Evolutionary conservation across 2,888 invertebrate species (phyloP), one percentile per base, ranked within the genome.

Genomic region (Eupithecia dodoneata): DNA sequence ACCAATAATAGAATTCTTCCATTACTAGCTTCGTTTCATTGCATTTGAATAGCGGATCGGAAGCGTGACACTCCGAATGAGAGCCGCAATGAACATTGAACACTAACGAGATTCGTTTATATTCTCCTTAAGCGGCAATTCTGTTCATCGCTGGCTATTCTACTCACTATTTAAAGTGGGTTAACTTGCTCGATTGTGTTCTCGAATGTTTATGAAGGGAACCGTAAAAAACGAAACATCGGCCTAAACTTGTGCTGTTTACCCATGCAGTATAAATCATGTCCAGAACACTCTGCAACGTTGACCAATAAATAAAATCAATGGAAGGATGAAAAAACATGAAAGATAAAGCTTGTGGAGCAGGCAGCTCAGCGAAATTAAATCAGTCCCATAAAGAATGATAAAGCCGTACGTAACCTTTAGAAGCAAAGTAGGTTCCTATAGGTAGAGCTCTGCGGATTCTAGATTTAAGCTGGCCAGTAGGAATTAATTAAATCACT

Each of bases 81-180:
- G 65, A 75, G 41, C 75, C 73, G 76, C 78, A 77, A 73, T 76
- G 76, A 72, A 66, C 77, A 70, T 70, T 76, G 76, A 72, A 66
- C 77, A 70, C 72, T 76, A 79, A 79, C 77, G 77, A 76, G 77
- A 76, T 74, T 75, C 70, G 78, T 78, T 78, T 78, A 78, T 69
- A 75, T 74, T 74, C 76, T 75, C 69, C 73, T 65, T 73, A 73
- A 79, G 76, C 76, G 79, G 74, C 74, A 70, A 47, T 74, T 72
- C 67, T 75, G 77, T 74, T 77, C 72, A 72, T 72, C 70, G 75
- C 70, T n/a, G 66, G 69, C 70, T 55, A 73, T 74, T 74, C 42
- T 66, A 70, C 63, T 72, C 52, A 76, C 65, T 76, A 47, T 75
- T 72, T 70, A 59, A 74, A 77, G 63, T 74, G 42, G 71, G 71